A percentile compares a stretch with the other conserved stretches of the same genome.
Evolutionary conservation across 2,797 vertebrate species (phyloP).

Genomic region (Prunella strophiata): DNA sequence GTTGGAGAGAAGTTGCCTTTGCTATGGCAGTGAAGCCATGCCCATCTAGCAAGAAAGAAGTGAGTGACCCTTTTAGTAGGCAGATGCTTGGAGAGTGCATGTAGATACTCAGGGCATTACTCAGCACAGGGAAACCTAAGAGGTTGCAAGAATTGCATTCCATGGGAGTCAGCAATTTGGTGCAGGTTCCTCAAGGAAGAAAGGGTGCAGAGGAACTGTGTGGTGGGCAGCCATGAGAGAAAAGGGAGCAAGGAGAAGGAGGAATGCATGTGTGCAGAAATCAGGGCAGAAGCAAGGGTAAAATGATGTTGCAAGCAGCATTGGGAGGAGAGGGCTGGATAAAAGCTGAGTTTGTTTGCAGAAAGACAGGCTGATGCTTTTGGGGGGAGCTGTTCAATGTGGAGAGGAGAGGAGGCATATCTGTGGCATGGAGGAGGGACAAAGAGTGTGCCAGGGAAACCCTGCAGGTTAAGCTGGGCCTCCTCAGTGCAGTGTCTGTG

Average conservation of each 20-base stretch:
- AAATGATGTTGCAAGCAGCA: background rate
- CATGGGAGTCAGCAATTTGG: background rate
- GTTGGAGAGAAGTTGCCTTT: background rate
- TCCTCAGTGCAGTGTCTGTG: background rate
- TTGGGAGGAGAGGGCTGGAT: background rate
- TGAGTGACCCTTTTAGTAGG: background rate
- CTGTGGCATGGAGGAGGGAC: background rate
- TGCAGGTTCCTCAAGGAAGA: background rate
- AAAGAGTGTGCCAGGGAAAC: background rate
- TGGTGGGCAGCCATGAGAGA: background rate
- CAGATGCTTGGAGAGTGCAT: background rate
- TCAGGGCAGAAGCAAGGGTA: background rate
- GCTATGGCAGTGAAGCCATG: background rate
- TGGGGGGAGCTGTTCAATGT: background rate
- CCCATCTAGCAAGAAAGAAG: background rate
- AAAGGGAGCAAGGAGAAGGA: background rate
- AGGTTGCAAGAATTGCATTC: slow-evolving; percentile 4
- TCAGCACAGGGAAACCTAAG: slow-evolving; percentile 27
- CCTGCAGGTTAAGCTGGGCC: background rate
- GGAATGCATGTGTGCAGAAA: background rate
- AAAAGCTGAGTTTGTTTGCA: background rate
- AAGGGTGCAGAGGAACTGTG: background rate
- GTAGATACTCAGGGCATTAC: background rate
- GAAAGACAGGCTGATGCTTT: background rate
- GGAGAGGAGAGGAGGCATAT: background rate